Evolutionary conservation across 2,797 vertebrate species (phyloP).

Genomic region (Passerculus sandwichensis): DNA sequence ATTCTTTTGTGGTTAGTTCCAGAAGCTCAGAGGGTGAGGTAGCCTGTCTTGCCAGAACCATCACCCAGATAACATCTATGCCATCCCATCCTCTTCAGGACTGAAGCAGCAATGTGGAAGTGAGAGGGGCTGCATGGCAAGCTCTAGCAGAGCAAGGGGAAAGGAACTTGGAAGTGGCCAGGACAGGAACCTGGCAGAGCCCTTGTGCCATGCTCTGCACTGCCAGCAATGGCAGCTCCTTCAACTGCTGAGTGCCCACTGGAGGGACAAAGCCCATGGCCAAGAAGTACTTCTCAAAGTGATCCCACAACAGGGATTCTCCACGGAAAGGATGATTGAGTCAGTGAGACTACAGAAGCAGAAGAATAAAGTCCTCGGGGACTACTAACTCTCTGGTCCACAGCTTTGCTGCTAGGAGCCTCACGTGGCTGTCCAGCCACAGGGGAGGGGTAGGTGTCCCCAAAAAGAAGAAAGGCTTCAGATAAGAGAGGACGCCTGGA

Average conservation of each 20-base stretch:
- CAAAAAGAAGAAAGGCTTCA: neutral
- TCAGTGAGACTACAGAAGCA: neutral
- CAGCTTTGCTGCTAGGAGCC: neutral
- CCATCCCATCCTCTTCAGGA: neutral
- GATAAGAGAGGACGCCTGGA: neutral
- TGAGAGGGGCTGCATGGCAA: neutral
- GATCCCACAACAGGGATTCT: neutral
- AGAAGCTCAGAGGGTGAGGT: neutral
- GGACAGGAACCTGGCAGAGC: neutral
- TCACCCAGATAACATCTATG: slow-evolving; percentile 26
- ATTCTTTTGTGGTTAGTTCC: neutral
- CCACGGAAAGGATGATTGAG: neutral
- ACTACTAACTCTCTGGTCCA: neutral
- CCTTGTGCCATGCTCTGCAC: neutral
- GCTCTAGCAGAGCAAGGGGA: neutral
- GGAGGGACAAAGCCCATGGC: neutral
- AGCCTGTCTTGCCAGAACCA: slow-evolving; percentile 29
- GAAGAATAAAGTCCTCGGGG: neutral
- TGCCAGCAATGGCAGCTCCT: neutral
- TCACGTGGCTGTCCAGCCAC: neutral
- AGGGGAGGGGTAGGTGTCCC: neutral
- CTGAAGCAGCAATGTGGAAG: neutral
- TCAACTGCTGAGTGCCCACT: neutral
- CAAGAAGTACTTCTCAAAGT: neutral
- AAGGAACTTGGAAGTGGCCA: neutral